phyloP scores from a whole-genome alignment of 2,113 vertebrate species.

The Paratilapia polleni region DNA sequence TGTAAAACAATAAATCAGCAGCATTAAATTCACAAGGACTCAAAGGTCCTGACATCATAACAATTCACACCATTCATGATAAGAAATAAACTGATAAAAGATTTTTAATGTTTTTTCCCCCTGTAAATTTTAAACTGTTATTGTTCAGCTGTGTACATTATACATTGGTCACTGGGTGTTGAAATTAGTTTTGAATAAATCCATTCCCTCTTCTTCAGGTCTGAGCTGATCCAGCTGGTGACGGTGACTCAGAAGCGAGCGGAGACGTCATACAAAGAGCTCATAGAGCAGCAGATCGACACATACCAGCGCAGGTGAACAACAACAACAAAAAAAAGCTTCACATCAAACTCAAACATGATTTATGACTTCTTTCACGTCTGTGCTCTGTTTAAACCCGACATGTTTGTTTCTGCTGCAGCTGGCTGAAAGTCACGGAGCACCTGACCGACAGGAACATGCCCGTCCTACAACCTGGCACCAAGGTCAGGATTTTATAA shows the following conservation, averaged over 20 bases:
- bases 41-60: too few relatives aligned
- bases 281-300: conserved; percentile 93
- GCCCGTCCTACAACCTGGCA: conserved; percentile 87
- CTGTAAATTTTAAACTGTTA: too few relatives aligned
- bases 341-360: fast-evolving
- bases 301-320: conserved; percentile 93
- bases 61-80: too few relatives aligned
- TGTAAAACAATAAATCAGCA: too few relatives aligned
- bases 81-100: too few relatives aligned
- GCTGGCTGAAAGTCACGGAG: conserved; percentile 94
- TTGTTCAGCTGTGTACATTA: too few relatives aligned
- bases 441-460: conserved; percentile 89
- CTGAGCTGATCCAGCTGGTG: conserved; percentile 96
- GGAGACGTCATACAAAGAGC: conserved; percentile 88
- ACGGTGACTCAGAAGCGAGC: conserved; percentile 93
- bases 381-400: background rate
- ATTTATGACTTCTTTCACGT: background rate
- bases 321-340: background rate
- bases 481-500: conserved; percentile 84
- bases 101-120: too few relatives aligned
- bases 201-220: conserved; percentile 76
- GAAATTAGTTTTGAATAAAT: fast-evolving
- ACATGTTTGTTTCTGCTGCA: conserved; percentile 29
- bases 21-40: too few relatives aligned
- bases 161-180: too few relatives aligned